Percentiles rank a stretch among this genome's conserved stretches.
Conservation (phyloP, 2,888 invertebrate genomes). For the Cryptophagus acutangulus region DNA sequence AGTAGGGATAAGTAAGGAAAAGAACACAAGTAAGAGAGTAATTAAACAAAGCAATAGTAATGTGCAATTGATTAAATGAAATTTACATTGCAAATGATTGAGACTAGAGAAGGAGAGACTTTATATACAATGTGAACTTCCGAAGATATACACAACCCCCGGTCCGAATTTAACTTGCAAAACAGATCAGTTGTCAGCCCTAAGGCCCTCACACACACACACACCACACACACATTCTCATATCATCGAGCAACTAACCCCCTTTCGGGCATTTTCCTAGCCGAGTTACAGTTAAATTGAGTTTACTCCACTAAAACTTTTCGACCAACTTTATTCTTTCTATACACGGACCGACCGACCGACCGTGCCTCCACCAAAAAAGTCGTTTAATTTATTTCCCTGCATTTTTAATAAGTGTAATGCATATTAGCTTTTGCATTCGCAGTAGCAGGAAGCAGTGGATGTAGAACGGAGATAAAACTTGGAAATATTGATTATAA, state of each 20-base stretch:
- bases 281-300: constrained; percentile 41
- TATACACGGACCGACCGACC: no score
- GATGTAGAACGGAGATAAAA: neutral
- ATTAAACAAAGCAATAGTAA: constrained; percentile 26
- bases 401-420: no score
- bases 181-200: constrained; percentile 41
- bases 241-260: constrained; percentile 22
- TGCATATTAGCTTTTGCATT: no score
- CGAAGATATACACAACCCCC: constrained; percentile 20
- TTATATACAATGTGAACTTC: constrained; percentile 22
- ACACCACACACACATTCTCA: no score
- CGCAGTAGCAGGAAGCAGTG: no score
- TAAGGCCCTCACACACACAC: constrained; percentile 18
- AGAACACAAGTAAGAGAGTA: no score
- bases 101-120: constrained; percentile 7
- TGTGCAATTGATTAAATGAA: constrained; percentile 28
- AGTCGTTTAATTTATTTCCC: no score
- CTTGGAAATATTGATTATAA: constrained; percentile 2
- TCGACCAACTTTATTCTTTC: no score
- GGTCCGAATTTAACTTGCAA: constrained; percentile 41
- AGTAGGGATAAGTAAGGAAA: no score
- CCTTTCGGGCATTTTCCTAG: constrained; percentile 28
- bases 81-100: constrained; percentile 31
- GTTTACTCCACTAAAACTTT: constrained; percentile 37
- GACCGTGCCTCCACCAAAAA: no score